A percentile compares a stretch with the other conserved stretches of the same genome.
phyloP scores from a whole-genome alignment of 2,797 vertebrate genomes.

The Sorex maritimensis region DNA sequence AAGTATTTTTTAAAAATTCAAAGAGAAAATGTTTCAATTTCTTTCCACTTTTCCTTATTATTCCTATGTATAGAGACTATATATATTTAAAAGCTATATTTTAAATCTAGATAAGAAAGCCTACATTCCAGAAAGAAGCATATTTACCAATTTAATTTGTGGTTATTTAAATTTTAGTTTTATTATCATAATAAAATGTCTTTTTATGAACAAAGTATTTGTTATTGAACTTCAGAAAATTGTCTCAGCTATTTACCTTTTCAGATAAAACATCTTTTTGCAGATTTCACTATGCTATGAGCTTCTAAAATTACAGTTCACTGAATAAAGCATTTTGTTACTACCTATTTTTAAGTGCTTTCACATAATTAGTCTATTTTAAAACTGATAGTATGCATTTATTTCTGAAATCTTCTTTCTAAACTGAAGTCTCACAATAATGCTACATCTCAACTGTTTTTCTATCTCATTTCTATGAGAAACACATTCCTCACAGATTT shows the following conservation, averaged over 20 bases:
- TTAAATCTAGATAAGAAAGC: not conserved
- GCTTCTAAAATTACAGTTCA: not conserved
- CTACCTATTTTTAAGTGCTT: constrained; percentile 45
- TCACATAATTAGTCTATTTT: constrained; percentile 9
- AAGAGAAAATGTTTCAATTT: constrained; percentile 11
- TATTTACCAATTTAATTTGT: constrained; percentile 38
- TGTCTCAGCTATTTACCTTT: not conserved
- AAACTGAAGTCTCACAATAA: not conserved
- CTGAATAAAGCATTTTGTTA: not conserved
- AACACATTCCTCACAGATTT: not conserved
- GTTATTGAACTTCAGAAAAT: not conserved
- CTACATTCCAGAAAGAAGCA: not conserved
- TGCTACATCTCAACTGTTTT: not conserved
- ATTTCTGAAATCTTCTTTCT: too few relatives aligned
- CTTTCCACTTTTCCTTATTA: constrained; percentile 21
- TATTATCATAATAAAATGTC: fast-evolving
- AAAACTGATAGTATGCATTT: not conserved
- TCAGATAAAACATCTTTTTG: not conserved
- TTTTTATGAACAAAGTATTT: constrained; percentile 50
- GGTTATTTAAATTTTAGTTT: constrained; percentile 1
- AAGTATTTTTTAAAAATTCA: constrained; percentile 15
- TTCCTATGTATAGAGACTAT: not conserved
- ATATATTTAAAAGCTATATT: not conserved
- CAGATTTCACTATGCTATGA: not conserved
- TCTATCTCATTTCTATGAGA: constrained; percentile 29